Base-by-base conservation (phyloP, 1,140 invertebrate genomes). In the Drosophila lacertosa region DNA sequence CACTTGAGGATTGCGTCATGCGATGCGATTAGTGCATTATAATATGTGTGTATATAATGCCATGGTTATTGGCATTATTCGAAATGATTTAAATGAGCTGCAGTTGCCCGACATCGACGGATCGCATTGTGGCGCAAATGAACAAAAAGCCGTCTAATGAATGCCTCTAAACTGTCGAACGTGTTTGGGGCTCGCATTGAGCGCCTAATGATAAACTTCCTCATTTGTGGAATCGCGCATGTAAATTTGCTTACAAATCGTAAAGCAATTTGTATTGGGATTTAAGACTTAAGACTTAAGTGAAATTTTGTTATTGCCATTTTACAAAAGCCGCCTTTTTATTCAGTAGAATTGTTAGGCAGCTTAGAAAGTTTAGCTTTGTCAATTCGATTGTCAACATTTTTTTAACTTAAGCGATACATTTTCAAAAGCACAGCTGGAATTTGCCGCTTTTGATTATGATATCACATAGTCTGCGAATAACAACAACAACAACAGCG, bases 121-220 rank as follows among this genome's bases (percentile, higher is more conserved):
- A 60, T 65, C 53, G 58, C 37, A 65, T 74, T 74, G 40, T 65
- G 37, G 37, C 32, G 33, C 78, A 80, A 80, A 76, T 60, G 64
- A 59, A 60, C 65, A 54, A 40, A 48, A 60, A 50, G 53, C 9
- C 54, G 10, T 59, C 63, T 64, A 72, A 75, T 84, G 66, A 83
- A 83, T 78, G 79, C 37, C 55, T 48, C 69, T 62, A 51, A 58
- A 64, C 50, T 50, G 26, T 58, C 35, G 42, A 65, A 58, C 54
- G 37, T 48, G 42, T 50, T 37, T 32, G 39, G 10, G 66, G 33
- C 71, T 54, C 69, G 78, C 74, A 82, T 81, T 82, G 69, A 74
- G 62, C 63, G 39, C 35, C 68, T 84, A 84, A 88, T 86, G 82
- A 74, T 77, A 74, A 77, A 83, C 77, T 86, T 88, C 81, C 81